Evolutionary conservation across 1,140 invertebrate species (phyloP).

Genomic region (Catajapyx aquilonaris): DNA sequence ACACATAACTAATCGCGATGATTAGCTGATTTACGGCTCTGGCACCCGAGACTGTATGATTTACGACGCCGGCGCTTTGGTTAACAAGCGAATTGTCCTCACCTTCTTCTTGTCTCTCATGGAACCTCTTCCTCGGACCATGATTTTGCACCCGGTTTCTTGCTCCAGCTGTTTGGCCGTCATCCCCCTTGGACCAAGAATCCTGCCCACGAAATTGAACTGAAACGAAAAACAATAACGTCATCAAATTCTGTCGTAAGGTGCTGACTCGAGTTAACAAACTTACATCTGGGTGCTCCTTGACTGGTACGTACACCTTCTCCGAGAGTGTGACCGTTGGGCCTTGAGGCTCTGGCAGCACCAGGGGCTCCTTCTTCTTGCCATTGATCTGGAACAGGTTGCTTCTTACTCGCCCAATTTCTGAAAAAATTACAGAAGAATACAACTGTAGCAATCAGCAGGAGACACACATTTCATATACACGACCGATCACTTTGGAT

Average conservation of each 20-base stretch:
- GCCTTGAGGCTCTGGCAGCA: constrained; percentile 82
- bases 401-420: constrained; percentile 93
- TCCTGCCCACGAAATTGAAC: constrained; percentile 99
- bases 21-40: too few species aligned
- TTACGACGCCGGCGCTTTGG: too few species aligned
- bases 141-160: constrained; percentile 99
- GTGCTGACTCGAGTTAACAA: constrained; percentile 4
- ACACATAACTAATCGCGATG: too few species aligned
- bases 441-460: too few species aligned
- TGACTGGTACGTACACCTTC: constrained; percentile 98
- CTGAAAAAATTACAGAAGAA: constrained; percentile 58
- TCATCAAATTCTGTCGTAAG: constrained; percentile 7
- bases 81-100: too few species aligned
- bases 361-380: constrained; percentile 76
- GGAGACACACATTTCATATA: too few species aligned
- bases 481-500: too few species aligned
- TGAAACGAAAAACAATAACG: constrained; percentile 34
- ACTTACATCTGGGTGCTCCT: constrained; percentile 99
- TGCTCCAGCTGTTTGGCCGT: constrained; percentile 98
- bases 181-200: constrained; percentile 96
- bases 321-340: constrained; percentile 80
- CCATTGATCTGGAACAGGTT: constrained; percentile 97
- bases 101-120: constrained; percentile 99
- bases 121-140: constrained; percentile 98
- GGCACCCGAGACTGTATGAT: too few species aligned